These are phyloP conservation scores for Chrysocyon brachyurus DNA, from an alignment of 2,797 vertebrate genomes.

Conservation along the genomic window DNA sequence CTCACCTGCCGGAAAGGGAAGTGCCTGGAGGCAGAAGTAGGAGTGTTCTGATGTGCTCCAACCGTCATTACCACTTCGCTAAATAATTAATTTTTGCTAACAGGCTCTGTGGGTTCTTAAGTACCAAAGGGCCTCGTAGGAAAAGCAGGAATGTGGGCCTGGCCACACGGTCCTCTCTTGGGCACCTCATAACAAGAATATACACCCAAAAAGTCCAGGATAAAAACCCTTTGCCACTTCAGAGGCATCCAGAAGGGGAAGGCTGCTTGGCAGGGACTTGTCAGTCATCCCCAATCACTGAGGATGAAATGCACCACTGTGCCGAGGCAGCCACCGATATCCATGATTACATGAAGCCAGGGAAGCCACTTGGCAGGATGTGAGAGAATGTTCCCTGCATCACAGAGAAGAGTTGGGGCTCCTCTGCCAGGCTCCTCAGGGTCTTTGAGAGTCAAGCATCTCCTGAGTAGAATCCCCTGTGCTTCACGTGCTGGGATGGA, in stretches of 20 bases:
- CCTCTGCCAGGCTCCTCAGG: not conserved
- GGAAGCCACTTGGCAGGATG: not conserved
- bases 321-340: not conserved
- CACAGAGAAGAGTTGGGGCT: not conserved
- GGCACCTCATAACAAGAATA: not conserved
- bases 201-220: not conserved
- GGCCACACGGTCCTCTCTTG: not conserved
- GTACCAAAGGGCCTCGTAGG: not conserved
- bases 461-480: not conserved
- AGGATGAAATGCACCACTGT: not conserved
- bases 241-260: not conserved
- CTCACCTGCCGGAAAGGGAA: not conserved
- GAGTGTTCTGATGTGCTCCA: fast-evolving
- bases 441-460: not conserved
- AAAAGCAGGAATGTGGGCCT: not conserved
- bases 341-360: fast-evolving
- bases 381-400: not conserved
- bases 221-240: not conserved
- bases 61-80: not conserved
- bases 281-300: fast-evolving
- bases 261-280: not conserved
- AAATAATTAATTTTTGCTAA: not conserved
- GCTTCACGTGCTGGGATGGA: not conserved
- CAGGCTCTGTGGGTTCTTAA: not conserved
- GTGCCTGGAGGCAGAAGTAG: fast-evolving